Conservation (phyloP, 2,797 vertebrate genomes). For the Pantherophis alleghaniensis region DNA sequence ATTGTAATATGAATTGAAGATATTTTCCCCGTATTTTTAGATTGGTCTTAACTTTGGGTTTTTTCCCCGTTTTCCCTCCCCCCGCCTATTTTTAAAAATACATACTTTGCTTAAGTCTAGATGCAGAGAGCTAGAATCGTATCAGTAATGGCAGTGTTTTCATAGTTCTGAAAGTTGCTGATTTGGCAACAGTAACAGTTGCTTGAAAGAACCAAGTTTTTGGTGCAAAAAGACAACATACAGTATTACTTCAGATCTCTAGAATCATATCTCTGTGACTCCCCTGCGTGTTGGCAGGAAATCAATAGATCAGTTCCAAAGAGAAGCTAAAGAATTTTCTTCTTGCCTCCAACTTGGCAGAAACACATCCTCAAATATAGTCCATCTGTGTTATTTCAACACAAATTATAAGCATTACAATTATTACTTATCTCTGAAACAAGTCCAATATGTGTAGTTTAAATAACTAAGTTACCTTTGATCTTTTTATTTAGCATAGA, state of each 20-base stretch:
- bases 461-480: neutral
- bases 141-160: neutral
- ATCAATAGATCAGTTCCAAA: conserved; percentile 37
- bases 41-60: conserved; percentile 53
- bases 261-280: neutral
- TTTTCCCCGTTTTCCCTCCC: conserved; percentile 40
- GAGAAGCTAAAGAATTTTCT: conserved; percentile 25
- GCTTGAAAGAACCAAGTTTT: neutral
- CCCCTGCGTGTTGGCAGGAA: neutral
- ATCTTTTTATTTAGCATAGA: neutral
- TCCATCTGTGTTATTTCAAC: conserved; percentile 30
- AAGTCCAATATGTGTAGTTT: neutral
- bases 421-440: conserved; percentile 29
- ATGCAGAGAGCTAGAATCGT: neutral
- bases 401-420: conserved; percentile 32
- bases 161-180: conserved; percentile 1
- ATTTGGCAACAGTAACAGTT: neutral
- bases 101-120: conserved; percentile 30
- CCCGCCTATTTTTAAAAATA: neutral
- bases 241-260: neutral
- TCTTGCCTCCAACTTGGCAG: neutral
- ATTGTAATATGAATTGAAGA: neutral
- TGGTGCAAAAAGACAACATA: neutral
- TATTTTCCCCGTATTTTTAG: conserved; percentile 50
- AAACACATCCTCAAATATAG: conserved; percentile 27